These are phyloP conservation scores for Australoheros facetus DNA, from an alignment of 2,797 vertebrate genomes.

Conservation along the genomic window DNA sequence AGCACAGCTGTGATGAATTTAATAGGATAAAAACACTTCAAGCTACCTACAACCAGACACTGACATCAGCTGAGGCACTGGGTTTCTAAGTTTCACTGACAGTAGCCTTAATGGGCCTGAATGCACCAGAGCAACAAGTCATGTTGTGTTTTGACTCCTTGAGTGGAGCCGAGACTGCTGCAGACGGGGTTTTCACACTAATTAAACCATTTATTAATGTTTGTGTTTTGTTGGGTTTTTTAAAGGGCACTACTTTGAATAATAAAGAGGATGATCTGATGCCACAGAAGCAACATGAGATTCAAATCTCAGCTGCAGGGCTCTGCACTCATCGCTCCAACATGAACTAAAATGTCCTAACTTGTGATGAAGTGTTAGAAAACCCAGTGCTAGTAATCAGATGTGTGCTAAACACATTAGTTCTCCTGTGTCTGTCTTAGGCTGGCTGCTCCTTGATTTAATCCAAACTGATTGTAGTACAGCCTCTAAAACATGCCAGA, in stretches of 20 bases:
- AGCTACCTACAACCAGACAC: constrained; percentile 1
- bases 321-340: neutral
- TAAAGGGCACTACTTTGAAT: constrained; percentile 29
- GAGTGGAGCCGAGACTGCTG: constrained; percentile 37
- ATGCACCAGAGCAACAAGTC: constrained; percentile 11
- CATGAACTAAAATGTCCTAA: constrained; percentile 58
- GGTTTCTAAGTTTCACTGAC: constrained; percentile 27
- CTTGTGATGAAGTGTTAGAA: constrained; percentile 69
- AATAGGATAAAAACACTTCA: neutral
- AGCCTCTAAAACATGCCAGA: constrained; percentile 72
- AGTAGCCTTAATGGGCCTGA: constrained; percentile 35
- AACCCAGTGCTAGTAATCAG: constrained; percentile 63
- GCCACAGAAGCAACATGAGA: neutral
- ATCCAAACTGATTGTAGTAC: constrained; percentile 76
- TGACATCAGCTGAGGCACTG: constrained; percentile 10
- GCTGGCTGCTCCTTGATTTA: constrained; percentile 71
- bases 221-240: constrained; percentile 36
- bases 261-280: neutral
- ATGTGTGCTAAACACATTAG: constrained; percentile 73
- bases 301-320: neutral
- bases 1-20: neutral
- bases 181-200: constrained; percentile 27
- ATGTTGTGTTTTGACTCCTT: constrained; percentile 44
- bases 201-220: constrained; percentile 55
- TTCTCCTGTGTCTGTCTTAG: constrained; percentile 67